These are phyloP conservation scores for Globicephala melas DNA, from an alignment of 2,113 vertebrate species.

Conservation along the genomic window DNA sequence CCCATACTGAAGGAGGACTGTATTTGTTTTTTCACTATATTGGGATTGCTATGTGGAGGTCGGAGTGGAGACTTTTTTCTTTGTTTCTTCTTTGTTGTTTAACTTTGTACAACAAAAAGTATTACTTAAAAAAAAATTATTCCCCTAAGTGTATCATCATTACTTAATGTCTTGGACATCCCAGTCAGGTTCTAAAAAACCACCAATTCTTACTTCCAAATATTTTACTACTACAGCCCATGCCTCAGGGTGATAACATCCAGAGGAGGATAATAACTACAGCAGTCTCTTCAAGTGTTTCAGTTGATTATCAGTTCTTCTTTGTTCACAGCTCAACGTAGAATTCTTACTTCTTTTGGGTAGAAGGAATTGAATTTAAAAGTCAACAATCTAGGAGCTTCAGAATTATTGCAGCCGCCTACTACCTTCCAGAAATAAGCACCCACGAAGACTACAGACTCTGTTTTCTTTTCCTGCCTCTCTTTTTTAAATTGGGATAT, in stretches of 20 bases:
- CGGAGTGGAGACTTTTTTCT: not conserved
- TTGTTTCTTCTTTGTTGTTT: not conserved
- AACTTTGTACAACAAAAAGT: not conserved
- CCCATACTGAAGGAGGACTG: not conserved
- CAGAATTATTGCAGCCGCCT: not conserved
- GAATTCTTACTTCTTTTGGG: not conserved
- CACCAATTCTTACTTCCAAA: not conserved
- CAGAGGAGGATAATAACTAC: not conserved
- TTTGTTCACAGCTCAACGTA: not conserved
- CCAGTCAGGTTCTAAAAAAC: not conserved
- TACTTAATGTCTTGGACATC: not conserved
- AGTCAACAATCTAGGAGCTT: constrained; percentile 17
- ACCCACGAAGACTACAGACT: not conserved
- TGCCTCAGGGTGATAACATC: not conserved
- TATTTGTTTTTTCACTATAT: not conserved
- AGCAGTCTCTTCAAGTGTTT: not conserved
- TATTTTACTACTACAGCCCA: not conserved
- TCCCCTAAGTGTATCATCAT: not conserved
- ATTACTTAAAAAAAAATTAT: not conserved
- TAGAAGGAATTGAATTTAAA: constrained; percentile 16
- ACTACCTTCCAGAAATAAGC: constrained; percentile 43
- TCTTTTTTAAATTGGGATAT: too few relatives aligned
- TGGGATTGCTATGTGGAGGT: not conserved
- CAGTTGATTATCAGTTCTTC: not conserved
- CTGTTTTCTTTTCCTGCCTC: not conserved